These are phyloP conservation scores for Aphis gossypii DNA, from an alignment of 1,140 invertebrate genomes.

Conservation along the genomic window DNA sequence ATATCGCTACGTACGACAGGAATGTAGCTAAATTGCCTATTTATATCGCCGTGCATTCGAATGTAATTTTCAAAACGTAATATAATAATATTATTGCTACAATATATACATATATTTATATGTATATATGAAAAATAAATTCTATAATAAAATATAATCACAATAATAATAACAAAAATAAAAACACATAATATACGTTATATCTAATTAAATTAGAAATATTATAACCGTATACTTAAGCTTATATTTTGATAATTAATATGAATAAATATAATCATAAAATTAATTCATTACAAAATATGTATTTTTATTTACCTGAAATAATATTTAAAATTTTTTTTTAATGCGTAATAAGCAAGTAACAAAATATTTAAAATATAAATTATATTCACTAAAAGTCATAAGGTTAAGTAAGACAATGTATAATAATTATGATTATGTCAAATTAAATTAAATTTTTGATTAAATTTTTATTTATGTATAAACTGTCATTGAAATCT, in stretches of 20 bases:
- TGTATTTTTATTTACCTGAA: background rate
- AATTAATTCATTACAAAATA: background rate
- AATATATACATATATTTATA: background rate
- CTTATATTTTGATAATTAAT: background rate
- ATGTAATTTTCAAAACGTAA: background rate
- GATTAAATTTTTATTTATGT: background rate
- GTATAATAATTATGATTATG: background rate
- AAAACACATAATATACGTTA: background rate
- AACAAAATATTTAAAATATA: no score
- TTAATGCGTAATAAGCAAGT: no score
- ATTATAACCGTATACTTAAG: background rate
- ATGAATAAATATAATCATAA: background rate
- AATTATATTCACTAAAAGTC: background rate
- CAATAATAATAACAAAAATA: background rate
- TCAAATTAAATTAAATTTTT: background rate
- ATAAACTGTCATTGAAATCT: background rate
- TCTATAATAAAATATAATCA: background rate
- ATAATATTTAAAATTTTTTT: background rate
- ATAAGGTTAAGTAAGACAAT: background rate
- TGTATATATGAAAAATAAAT: background rate
- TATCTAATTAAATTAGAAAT: background rate
- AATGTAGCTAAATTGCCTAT: conserved; percentile 20
- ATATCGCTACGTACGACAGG: background rate
- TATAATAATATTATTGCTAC: background rate
- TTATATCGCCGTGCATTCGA: background rate